phyloP scores from a whole-genome alignment of 2,888 invertebrate species.

The Sclerodermus sp. region DNA sequence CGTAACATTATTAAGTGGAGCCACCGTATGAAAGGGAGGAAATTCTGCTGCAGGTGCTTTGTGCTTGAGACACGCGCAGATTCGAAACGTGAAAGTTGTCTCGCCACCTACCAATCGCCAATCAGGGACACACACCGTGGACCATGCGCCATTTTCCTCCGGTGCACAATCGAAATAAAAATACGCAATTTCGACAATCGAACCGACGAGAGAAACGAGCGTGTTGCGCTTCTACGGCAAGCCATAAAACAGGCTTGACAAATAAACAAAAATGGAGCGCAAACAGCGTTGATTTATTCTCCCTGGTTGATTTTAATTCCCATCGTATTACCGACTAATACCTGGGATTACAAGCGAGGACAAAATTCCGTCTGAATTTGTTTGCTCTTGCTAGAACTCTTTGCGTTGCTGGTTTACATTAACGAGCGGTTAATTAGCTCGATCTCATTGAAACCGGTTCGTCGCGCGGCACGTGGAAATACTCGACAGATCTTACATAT shows the following conservation, averaged over 20 bases:
- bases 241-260: too few relatives aligned
- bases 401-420: conserved; percentile 36
- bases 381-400: not conserved
- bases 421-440: conserved; percentile 47
- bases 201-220: too few relatives aligned
- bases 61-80: conserved; percentile 34
- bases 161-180: too few relatives aligned
- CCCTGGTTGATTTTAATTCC: too few relatives aligned
- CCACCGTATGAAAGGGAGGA: too few relatives aligned
- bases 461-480: conserved; percentile 15
- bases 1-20: too few relatives aligned
- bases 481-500: conserved; percentile 26
- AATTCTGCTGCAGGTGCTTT: conserved; percentile 20
- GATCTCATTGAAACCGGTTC: conserved; percentile 48
- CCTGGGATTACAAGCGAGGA: not conserved
- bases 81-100: conserved; percentile 36
- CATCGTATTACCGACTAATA: too few relatives aligned
- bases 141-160: not conserved
- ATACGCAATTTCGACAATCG: too few relatives aligned
- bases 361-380: not conserved
- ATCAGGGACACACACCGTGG: too few relatives aligned
- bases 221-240: too few relatives aligned
- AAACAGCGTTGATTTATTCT: too few relatives aligned
- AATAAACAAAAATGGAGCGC: too few relatives aligned
- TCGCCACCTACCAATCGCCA: not conserved